Evolutionary conservation across 2,888 invertebrate genomes (phyloP).

Genomic region (Leptopilina syphax): DNA sequence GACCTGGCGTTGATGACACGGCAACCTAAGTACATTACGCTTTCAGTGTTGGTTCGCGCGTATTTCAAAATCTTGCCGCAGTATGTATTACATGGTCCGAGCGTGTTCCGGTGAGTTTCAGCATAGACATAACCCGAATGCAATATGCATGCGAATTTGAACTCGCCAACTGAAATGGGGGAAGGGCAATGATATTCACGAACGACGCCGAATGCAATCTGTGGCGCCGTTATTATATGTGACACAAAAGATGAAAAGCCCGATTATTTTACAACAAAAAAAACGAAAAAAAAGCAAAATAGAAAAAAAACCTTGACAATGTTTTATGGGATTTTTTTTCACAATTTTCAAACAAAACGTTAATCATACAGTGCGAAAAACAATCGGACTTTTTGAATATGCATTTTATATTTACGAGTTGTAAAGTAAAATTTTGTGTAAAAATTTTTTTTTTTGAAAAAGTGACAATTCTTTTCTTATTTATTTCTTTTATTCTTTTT

Average conservation of each 20-base stretch:
- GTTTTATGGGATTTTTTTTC: neutral
- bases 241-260: neutral
- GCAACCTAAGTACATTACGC: conserved; percentile 47
- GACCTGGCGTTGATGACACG: conserved; percentile 28
- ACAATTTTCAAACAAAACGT: neutral
- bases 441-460: too few species aligned
- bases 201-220: conserved; percentile 26
- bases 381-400: neutral
- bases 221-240: conserved; percentile 19
- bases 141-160: conserved; percentile 62
- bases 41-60: conserved; percentile 52
- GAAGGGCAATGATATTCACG: conserved; percentile 43
- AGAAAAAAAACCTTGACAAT: neutral
- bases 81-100: conserved; percentile 62
- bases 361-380: neutral
- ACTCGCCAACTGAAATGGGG: conserved; percentile 43
- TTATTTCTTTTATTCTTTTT: too few species aligned
- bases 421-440: too few species aligned
- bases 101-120: conserved; percentile 61
- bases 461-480: too few species aligned
- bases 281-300: neutral
- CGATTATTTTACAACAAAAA: conserved; percentile 7
- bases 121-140: conserved; percentile 59
- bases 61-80: conserved; percentile 59
- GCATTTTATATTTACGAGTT: too few species aligned